phyloP scores from a whole-genome alignment of 2,113 vertebrate genomes.

The Mungos mungo region DNA sequence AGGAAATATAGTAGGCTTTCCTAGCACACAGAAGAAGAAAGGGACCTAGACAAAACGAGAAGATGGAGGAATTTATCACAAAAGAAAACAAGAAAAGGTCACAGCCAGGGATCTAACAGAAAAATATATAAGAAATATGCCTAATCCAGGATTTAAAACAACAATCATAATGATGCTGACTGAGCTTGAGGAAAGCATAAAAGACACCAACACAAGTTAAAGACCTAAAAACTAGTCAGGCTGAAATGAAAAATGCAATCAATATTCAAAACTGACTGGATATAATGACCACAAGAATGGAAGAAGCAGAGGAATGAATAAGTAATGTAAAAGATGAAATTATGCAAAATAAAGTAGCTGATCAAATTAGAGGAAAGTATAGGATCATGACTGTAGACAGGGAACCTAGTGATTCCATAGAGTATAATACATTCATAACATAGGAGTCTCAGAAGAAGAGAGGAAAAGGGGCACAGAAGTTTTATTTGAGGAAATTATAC shows the following conservation, averaged over 20 bases:
- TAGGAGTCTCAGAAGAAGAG: no score
- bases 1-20: neutral
- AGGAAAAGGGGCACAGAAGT: no score
- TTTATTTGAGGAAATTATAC: no score
- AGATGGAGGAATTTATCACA: neutral
- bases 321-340: neutral
- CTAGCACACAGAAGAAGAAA: neutral
- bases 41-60: neutral
- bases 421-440: no score
- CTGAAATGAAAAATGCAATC: neutral
- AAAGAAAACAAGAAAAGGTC: neutral
- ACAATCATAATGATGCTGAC: neutral
- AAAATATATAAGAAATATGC: neutral
- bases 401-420: neutral
- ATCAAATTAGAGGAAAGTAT: neutral
- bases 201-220: neutral
- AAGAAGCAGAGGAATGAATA: neutral
- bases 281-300: neutral
- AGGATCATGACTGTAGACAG: neutral
- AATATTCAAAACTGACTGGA: neutral
- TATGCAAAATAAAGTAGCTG: neutral
- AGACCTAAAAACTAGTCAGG: neutral
- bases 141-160: neutral
- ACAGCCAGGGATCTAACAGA: neutral
- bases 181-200: neutral